These are phyloP conservation scores for Schizopygopsis malacanthus DNA, from an alignment of 2,797 vertebrate genomes.

Conservation along the genomic window DNA sequence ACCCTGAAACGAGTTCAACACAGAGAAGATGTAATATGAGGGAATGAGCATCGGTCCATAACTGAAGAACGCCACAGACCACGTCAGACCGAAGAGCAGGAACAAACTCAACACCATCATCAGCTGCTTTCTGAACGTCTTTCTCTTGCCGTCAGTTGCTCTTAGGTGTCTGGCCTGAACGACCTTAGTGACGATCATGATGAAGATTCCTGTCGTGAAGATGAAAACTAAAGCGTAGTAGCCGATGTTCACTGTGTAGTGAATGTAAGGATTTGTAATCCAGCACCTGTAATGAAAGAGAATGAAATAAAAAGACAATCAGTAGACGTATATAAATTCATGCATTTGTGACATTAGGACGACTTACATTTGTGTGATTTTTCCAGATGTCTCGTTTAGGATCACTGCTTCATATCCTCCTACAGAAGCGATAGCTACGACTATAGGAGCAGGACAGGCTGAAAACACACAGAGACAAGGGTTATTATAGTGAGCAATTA, in stretches of 20 bases:
- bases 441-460: slow-evolving; percentile 61
- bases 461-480: slow-evolving; percentile 12
- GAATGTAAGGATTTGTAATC: slow-evolving; percentile 62
- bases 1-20: no score
- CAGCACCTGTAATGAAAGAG: slow-evolving; percentile 67
- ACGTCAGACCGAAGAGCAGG: slow-evolving; percentile 68
- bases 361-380: slow-evolving; percentile 3
- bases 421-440: slow-evolving; percentile 42
- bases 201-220: slow-evolving; percentile 62
- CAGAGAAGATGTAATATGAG: no score
- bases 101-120: slow-evolving; percentile 40
- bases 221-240: slow-evolving; percentile 66
- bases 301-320: background rate
- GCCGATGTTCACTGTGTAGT: slow-evolving; percentile 64
- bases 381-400: background rate
- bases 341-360: background rate
- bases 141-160: background rate
- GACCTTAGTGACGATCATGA: slow-evolving; percentile 35
- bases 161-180: accelerated
- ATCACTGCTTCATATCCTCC: slow-evolving; percentile 52
- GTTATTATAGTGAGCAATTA: background rate
- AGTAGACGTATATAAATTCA: background rate
- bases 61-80: slow-evolving; percentile 72
- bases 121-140: background rate
- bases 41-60: slow-evolving; percentile 12